Evolutionary conservation across 35 echinoderm and acorn worm genomes (phyloP), one percentile per base, ranked within the genome.

Genomic region (Lytechinus pictus): DNA sequence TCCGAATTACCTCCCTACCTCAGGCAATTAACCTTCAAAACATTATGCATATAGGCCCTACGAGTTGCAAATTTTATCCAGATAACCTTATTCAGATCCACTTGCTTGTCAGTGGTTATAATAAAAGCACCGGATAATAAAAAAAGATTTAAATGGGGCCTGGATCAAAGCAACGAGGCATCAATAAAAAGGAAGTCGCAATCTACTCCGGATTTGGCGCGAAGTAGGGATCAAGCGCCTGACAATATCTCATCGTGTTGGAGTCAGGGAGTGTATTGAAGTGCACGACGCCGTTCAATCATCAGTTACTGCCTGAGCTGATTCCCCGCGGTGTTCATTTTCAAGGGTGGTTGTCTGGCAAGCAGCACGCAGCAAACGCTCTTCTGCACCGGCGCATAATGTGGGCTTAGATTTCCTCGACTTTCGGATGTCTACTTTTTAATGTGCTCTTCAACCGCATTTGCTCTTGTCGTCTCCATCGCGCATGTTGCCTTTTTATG

Each of bases 351-450:
- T 79, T 79, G 66, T 14, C 66, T 79, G 0, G 66, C 66, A 79
- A 79, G 66, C 16, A 79, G 66, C 66, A 79, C 66, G 66, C 66
- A 79, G 19, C 66, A 79, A 79, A 79, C n/a, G 66, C 66, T n/a
- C 66, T 79, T 79, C 19, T 79, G 66, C 66, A 79, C 4, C 66
- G 66, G 19, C n/a, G 66, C 66, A 79, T 79, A 79, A 79, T 79
- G 66, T 79, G 66, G 19, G 66, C 19, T 79, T 79, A 79, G 66
- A 79, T 79, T 79, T 79, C 66, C 66, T 44, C 66, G 66, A 79
- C 66, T 79, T 79, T 79, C 66, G 66, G 66, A 79, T 79, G 66
- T 79, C 66, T 79, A 79, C 66, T 79, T 79, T 44, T 79, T 79
- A 79, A 79, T 79, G 66, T 79, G 21, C n/a, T 58, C 56, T 79